These are phyloP conservation scores for Leptopilina drosophilae DNA, from an alignment of 2,888 invertebrate species.

Conservation along the genomic window DNA sequence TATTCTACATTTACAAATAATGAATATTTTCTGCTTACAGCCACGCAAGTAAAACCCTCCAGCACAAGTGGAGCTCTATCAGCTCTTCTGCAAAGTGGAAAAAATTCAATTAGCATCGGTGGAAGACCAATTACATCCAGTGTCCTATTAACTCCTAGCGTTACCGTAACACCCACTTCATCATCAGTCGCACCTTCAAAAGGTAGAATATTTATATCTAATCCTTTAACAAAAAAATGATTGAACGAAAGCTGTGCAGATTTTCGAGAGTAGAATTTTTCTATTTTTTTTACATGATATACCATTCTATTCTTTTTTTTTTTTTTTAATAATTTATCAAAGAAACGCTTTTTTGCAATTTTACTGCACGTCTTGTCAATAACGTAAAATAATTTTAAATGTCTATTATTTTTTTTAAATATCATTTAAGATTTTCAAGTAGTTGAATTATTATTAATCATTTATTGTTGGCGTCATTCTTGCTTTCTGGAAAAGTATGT, in stretches of 20 bases:
- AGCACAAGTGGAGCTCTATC: constrained; percentile 58
- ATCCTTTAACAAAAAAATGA: constrained; percentile 43
- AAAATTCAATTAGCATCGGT: constrained; percentile 58
- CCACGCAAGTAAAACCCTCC: constrained; percentile 53
- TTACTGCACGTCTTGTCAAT: constrained; percentile 8
- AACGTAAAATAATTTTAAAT: neutral
- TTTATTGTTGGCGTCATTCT: constrained; percentile 8
- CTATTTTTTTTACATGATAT: neutral
- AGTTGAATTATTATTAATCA: neutral
- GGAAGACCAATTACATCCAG: constrained; percentile 62
- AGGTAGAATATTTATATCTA: constrained; percentile 68
- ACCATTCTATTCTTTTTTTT: neutral
- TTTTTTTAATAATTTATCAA: neutral
- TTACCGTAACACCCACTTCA: constrained; percentile 57
- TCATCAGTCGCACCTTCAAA: constrained; percentile 62
- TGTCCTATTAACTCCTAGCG: constrained; percentile 66
- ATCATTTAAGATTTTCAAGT: neutral
- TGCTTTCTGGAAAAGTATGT: neutral
- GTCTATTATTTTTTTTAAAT: neutral
- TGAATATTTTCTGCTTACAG: constrained; percentile 40
- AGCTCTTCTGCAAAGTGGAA: constrained; percentile 67
- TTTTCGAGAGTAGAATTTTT: constrained; percentile 7
- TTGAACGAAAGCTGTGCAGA: constrained; percentile 16
- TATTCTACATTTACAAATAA: neutral
- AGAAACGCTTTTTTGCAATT: constrained; percentile 13